A percentile compares a stretch with the other conserved stretches of the same genome.
Evolutionary conservation across 2,797 vertebrate species (phyloP).

Genomic region (Melanotaenia nigrans): DNA sequence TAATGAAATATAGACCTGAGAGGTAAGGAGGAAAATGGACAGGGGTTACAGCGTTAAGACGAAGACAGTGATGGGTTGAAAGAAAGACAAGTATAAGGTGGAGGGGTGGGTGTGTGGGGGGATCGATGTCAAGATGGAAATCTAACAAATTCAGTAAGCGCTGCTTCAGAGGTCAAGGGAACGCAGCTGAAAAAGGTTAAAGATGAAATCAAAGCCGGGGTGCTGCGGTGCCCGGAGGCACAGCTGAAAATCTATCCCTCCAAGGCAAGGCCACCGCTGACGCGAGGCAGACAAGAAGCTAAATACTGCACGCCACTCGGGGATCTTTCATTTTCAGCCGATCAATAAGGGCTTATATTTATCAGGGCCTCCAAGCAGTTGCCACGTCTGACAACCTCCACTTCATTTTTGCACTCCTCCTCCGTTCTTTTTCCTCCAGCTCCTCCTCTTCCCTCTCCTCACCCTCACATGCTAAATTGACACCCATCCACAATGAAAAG

Average conservation of each 20-base stretch:
- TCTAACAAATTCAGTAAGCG: conserved; percentile 90
- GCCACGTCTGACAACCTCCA: conserved; percentile 99
- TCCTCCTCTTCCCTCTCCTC: conserved; percentile 62
- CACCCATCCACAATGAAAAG: conserved; percentile 86
- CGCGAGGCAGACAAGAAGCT: conserved; percentile 94
- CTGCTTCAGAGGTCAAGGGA: conserved; percentile 94
- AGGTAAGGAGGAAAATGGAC: conserved; percentile 36
- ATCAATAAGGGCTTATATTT: conserved; percentile 99
- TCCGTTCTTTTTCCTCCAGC: conserved; percentile 66
- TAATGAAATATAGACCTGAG: conserved; percentile 58
- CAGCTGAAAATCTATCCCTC: conserved; percentile 95
- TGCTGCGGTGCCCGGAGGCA: conserved; percentile 79
- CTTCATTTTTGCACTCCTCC: conserved; percentile 93
- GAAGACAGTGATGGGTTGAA: conserved; percentile 42
- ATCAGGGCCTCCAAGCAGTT: conserved; percentile 98
- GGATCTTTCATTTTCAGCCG: conserved; percentile 99
- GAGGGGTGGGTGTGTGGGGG: not conserved
- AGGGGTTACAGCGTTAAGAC: conserved; percentile 19
- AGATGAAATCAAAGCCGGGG: conserved; percentile 96
- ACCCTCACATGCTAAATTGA: conserved; percentile 84
- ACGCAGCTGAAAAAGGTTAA: conserved; percentile 96
- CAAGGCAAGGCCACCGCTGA: conserved; percentile 94
- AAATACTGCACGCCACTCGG: conserved; percentile 96
- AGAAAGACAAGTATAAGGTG: conserved; percentile 26
- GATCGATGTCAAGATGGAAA: conserved; percentile 78